Percentiles rank a stretch among this genome's conserved stretches.
Conservation (phyloP, 2,797 vertebrate species). For the Balearica regulorum region DNA sequence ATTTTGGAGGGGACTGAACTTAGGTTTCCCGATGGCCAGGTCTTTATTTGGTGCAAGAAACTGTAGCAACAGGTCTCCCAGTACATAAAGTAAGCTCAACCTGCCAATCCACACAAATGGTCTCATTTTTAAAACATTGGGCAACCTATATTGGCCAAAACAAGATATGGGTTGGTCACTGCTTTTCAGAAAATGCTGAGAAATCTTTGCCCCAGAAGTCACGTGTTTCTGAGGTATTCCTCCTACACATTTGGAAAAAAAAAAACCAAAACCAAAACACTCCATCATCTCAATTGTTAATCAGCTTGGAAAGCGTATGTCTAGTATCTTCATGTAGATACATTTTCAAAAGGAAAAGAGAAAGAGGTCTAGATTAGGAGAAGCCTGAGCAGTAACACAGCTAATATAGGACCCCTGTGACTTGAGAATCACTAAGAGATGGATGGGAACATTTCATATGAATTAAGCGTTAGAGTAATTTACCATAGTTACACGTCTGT, state of each 20-base stretch:
- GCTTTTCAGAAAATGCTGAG: not conserved
- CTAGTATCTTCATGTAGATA: not conserved
- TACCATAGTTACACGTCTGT: not conserved
- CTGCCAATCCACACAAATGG: not conserved
- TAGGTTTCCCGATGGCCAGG: not conserved
- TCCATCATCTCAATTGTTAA: not conserved
- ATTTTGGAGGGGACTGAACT: not conserved
- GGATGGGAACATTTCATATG: not conserved
- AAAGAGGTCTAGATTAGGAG: not conserved
- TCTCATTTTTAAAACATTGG: not conserved
- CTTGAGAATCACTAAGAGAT: not conserved
- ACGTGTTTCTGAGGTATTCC: not conserved
- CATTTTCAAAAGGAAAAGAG: not conserved
- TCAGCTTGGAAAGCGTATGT: not conserved
- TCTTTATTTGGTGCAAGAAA: not conserved
- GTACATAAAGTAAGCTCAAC: not conserved
- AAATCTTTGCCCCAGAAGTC: not conserved
- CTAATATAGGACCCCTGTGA: not conserved
- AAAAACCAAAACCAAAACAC: not conserved
- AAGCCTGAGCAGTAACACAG: not conserved
- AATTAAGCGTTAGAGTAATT: not conserved
- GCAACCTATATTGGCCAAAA: not conserved
- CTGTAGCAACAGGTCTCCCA: not conserved
- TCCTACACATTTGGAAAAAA: not conserved
- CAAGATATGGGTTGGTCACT: not conserved